Evolutionary conservation across 2,113 vertebrate genomes (phyloP).

Genomic region (Excalfactoria chinensis): DNA sequence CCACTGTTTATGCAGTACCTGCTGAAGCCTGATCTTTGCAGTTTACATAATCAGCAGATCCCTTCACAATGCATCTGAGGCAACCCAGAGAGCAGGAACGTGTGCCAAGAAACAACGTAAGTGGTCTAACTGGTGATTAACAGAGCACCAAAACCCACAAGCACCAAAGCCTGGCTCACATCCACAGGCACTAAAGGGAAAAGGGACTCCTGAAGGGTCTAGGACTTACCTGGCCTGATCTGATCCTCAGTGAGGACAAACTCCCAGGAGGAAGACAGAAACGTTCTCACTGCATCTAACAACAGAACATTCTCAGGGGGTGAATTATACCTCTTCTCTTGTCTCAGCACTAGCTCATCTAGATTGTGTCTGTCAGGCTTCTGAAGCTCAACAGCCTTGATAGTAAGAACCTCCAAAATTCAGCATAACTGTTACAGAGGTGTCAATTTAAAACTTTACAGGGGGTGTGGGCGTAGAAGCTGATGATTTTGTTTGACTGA

Average conservation of each 20-base stretch:
- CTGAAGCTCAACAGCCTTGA: not conserved
- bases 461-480: not conserved
- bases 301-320: slow-evolving; percentile 13
- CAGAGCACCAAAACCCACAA: not conserved
- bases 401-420: not conserved
- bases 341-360: not conserved
- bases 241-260: not conserved
- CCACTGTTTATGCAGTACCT: not conserved
- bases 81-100: not conserved
- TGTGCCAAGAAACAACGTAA: not conserved
- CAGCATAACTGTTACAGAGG: not conserved
- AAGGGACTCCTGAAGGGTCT: not conserved
- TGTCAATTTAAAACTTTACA: slow-evolving; percentile 3
- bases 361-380: slow-evolving; percentile 9
- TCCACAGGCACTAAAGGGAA: not conserved
- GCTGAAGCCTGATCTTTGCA: not conserved
- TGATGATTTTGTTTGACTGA: not conserved
- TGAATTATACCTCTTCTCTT: not conserved
- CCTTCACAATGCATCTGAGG: not conserved
- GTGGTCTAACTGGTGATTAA: not conserved
- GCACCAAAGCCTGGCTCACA: not conserved
- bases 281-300: not conserved
- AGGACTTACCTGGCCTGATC: not conserved
- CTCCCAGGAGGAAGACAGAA: not conserved
- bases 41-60: not conserved